phyloP scores from a whole-genome alignment of 2,113 vertebrate genomes.

The Neodon shergylaensis region DNA sequence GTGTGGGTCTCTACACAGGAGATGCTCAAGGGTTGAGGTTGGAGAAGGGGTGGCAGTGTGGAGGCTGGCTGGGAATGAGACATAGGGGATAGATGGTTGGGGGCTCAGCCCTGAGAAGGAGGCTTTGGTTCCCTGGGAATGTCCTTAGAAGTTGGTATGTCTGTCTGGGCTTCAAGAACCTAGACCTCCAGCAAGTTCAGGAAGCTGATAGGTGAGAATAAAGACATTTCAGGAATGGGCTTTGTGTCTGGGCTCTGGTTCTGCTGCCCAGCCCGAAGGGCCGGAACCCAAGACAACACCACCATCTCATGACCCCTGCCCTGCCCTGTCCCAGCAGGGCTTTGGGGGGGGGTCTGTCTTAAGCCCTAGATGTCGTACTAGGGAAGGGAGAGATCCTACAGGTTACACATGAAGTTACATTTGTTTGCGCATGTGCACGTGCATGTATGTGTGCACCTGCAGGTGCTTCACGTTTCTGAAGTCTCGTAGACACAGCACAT shows the following conservation, averaged over 20 bases:
- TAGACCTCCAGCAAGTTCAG: background rate
- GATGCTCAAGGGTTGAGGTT: background rate
- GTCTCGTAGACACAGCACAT: background rate
- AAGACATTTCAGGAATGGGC: background rate
- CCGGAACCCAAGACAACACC: background rate
- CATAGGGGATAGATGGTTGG: rapidly evolving
- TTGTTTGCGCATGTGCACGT: background rate
- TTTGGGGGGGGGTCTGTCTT: background rate
- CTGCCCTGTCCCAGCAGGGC: no score
- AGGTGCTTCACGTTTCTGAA: background rate
- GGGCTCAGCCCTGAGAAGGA: rapidly evolving
- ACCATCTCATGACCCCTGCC: background rate
- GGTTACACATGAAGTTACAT: background rate
- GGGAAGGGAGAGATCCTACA: background rate
- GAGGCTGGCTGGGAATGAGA: background rate
- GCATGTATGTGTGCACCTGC: no score
- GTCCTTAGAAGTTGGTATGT: background rate
- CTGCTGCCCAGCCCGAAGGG: no score
- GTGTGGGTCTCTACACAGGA: rapidly evolving
- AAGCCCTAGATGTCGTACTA: background rate
- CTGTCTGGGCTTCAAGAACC: background rate
- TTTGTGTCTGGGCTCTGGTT: background rate
- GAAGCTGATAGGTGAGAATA: background rate
- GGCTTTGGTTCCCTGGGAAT: background rate
- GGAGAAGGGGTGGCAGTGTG: rapidly evolving